Percentiles rank a stretch among this genome's conserved stretches.
Conservation (phyloP, 2,888 invertebrate genomes). For the Drosophila robusta region DNA sequence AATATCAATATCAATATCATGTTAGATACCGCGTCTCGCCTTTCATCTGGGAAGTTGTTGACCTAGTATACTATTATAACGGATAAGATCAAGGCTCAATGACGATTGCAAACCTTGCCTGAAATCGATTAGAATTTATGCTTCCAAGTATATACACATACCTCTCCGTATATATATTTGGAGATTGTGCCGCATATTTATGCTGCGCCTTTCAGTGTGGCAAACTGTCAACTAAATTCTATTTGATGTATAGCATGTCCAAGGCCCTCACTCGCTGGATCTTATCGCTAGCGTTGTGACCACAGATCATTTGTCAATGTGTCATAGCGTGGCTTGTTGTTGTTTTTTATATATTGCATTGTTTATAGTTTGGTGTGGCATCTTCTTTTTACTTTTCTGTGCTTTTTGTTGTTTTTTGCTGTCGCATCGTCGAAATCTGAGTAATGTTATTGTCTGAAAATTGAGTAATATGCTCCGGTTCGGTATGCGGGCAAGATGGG, state of each 20-base stretch:
- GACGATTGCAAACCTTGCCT: constrained; percentile 23
- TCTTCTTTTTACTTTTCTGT: constrained; percentile 42
- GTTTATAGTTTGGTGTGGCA: constrained; percentile 64
- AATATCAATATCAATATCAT: constrained; percentile 57
- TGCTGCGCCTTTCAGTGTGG: constrained; percentile 25
- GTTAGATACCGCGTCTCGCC: constrained; percentile 27
- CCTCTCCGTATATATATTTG: background rate
- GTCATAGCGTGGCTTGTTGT: constrained; percentile 44
- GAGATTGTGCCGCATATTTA: constrained; percentile 7
- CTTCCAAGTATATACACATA: background rate
- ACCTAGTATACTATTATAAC: constrained; percentile 60
- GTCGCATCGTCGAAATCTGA: constrained; percentile 62
- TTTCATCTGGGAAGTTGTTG: constrained; percentile 60
- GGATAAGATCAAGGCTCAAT: constrained; percentile 56
- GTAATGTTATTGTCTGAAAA: constrained; percentile 66
- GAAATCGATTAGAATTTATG: background rate
- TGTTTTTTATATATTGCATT: constrained; percentile 24
- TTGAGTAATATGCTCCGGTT: constrained; percentile 70
- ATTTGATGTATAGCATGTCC: constrained; percentile 48
- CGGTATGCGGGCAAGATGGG: constrained; percentile 63
- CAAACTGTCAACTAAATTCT: constrained; percentile 39
- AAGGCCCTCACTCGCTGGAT: constrained; percentile 17
- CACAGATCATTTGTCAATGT: constrained; percentile 74
- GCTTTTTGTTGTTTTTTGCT: constrained; percentile 24
- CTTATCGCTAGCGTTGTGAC: constrained; percentile 54